These are phyloP conservation scores for Aplocera efformata DNA, from an alignment of 2,888 invertebrate species.

Conservation along the genomic window DNA sequence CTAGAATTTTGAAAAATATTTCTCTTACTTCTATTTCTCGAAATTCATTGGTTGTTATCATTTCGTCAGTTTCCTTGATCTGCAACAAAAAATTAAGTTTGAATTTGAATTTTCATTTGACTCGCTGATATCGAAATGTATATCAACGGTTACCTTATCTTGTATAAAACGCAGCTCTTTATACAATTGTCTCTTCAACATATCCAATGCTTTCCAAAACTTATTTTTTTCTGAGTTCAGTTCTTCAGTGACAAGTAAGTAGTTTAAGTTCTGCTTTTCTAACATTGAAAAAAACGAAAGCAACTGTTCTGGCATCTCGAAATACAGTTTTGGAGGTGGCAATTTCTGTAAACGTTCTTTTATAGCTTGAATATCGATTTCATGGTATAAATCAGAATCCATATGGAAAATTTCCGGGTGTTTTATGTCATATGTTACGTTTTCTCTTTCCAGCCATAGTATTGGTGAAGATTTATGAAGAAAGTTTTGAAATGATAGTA, in stretches of 20 bases:
- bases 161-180: conserved; percentile 57
- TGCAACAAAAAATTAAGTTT: conserved; percentile 29
- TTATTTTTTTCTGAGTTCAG: conserved; percentile 60
- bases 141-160: conserved; percentile 48
- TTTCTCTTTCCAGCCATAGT: conserved; percentile 61
- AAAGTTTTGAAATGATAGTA: conserved; percentile 68
- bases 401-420: conserved; percentile 51
- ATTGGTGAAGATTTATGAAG: conserved; percentile 64
- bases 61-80: conserved; percentile 55
- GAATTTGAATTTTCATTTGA: no score
- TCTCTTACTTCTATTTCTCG: conserved; percentile 62
- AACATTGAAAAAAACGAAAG: conserved; percentile 53
- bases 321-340: conserved; percentile 59
- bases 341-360: conserved; percentile 45
- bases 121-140: no score
- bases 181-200: conserved; percentile 46
- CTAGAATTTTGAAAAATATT: conserved; percentile 58
- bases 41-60: conserved; percentile 49
- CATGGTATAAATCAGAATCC: conserved; percentile 54
- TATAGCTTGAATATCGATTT: conserved; percentile 45
- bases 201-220: conserved; percentile 54
- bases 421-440: conserved; percentile 45
- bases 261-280: conserved; percentile 71
- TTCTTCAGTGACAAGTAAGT: conserved; percentile 66
- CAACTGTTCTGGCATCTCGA: conserved; percentile 60